These are phyloP conservation scores for Leptosomus discolor DNA, from an alignment of 2,113 vertebrate species.

Conservation along the genomic window DNA sequence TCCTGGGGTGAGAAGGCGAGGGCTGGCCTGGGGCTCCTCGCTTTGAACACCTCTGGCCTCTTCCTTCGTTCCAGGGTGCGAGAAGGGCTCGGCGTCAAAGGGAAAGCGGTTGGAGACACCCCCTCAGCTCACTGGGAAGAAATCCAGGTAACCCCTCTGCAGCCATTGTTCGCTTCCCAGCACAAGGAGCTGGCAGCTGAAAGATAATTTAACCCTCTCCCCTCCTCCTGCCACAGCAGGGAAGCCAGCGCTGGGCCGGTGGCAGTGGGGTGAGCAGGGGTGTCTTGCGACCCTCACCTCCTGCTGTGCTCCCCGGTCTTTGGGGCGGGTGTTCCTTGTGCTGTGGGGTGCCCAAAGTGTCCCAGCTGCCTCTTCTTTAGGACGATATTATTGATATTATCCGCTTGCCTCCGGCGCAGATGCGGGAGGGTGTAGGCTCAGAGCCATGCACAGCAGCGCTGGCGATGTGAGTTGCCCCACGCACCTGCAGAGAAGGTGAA, in stretches of 20 bases:
- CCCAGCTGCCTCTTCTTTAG: fast-evolving
- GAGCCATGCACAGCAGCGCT: fast-evolving
- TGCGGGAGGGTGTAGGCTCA: not conserved
- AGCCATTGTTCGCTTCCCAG: not conserved
- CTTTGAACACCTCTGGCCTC: not conserved
- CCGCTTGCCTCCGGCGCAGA: fast-evolving
- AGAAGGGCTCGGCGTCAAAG: not conserved
- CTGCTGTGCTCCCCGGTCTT: fast-evolving
- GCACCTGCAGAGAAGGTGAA: not conserved
- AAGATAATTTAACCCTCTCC: not conserved
- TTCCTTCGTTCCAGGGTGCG: fast-evolving
- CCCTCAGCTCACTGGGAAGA: fast-evolving
- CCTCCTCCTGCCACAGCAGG: not conserved
- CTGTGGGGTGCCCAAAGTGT: not conserved
- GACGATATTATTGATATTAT: fast-evolving
- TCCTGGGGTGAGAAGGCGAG: fast-evolving
- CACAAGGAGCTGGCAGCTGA: not conserved
- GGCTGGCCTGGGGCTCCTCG: not conserved
- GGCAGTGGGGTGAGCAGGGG: not conserved
- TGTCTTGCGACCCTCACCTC: fast-evolving
- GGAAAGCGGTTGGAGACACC: not conserved
- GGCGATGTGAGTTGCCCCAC: fast-evolving
- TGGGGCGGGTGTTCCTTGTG: fast-evolving
- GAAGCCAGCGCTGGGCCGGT: not conserved
- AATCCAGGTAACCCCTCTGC: not conserved